Evolutionary conservation across 2,888 invertebrate species (phyloP).

Genomic region (Pristionchus japonicus): DNA sequence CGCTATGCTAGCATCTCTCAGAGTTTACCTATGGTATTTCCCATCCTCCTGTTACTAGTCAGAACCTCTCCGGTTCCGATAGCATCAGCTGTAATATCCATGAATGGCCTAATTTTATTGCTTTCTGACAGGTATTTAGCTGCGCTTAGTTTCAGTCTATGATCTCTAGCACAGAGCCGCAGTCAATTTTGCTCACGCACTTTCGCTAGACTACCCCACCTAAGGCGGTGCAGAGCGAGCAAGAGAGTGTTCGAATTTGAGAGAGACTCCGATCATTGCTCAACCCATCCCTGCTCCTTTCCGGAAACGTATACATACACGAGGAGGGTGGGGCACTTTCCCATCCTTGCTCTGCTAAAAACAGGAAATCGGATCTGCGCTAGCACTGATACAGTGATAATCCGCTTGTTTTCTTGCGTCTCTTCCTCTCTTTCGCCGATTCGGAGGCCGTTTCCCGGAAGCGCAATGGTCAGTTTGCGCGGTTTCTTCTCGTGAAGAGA

Average conservation of each 20-base stretch:
- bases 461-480: not conserved
- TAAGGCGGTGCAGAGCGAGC: not conserved
- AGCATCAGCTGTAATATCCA: not conserved
- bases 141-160: too few species aligned
- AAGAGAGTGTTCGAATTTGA: not conserved
- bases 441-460: constrained; percentile 1
- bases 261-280: not conserved
- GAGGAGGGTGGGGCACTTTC: constrained; percentile 21
- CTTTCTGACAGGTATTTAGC: too few species aligned
- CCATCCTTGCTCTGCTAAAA: not conserved
- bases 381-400: constrained; percentile 12
- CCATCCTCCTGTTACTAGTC: not conserved
- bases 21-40: not conserved
- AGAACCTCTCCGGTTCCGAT: not conserved
- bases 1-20: not conserved
- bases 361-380: constrained; percentile 30
- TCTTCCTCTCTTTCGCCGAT: not conserved
- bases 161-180: not conserved
- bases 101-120: too few species aligned
- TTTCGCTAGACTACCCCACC: not conserved
- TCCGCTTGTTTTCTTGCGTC: not conserved
- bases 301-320: constrained; percentile 7
- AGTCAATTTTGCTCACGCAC: not conserved
- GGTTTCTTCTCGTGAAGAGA: too few species aligned
- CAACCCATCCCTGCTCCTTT: not conserved